These are phyloP conservation scores for Octopus bimaculoides DNA, from an alignment of 1,140 invertebrate genomes.

Conservation along the genomic window DNA sequence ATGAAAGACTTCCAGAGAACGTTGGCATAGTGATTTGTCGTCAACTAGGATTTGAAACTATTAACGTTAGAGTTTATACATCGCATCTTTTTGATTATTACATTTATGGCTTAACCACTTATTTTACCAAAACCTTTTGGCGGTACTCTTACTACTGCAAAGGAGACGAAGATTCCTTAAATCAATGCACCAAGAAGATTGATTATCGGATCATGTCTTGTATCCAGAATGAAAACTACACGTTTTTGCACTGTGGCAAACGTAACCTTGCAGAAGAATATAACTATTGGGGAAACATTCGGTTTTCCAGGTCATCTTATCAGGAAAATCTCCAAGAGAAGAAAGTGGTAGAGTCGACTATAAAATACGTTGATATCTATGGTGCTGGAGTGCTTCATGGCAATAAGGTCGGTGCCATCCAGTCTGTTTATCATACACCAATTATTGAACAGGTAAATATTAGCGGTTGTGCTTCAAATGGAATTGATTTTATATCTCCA, in stretches of 20 bases:
- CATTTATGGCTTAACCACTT: constrained; percentile 54
- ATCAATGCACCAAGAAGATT: constrained; percentile 80
- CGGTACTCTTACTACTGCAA: constrained; percentile 81
- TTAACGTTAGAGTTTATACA: constrained; percentile 69
- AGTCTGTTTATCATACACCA: constrained; percentile 81
- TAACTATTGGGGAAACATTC: constrained; percentile 94
- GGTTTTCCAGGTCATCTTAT: constrained; percentile 85
- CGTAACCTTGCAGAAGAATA: constrained; percentile 68
- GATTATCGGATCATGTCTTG: constrained; percentile 53
- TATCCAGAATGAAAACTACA: constrained; percentile 73
- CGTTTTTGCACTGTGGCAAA: constrained; percentile 89
- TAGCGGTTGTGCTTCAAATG: constrained; percentile 81
- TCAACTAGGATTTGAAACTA: constrained; percentile 84
- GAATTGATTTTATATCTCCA: constrained; percentile 87
- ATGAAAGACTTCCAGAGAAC: constrained; percentile 76
- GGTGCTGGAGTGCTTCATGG: constrained; percentile 95
- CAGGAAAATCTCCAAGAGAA: constrained; percentile 64
- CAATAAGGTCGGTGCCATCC: constrained; percentile 84
- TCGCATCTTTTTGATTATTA: constrained; percentile 52
- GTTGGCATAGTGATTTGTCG: constrained; percentile 75
- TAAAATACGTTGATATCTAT: constrained; percentile 82
- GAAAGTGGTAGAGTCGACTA: constrained; percentile 42
- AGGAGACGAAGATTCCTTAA: constrained; percentile 79
- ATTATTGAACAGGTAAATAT: constrained; percentile 80
- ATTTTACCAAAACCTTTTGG: constrained; percentile 71